These are phyloP conservation scores for Archips xylosteana DNA, from an alignment of 2,888 invertebrate species.

Conservation along the genomic window DNA sequence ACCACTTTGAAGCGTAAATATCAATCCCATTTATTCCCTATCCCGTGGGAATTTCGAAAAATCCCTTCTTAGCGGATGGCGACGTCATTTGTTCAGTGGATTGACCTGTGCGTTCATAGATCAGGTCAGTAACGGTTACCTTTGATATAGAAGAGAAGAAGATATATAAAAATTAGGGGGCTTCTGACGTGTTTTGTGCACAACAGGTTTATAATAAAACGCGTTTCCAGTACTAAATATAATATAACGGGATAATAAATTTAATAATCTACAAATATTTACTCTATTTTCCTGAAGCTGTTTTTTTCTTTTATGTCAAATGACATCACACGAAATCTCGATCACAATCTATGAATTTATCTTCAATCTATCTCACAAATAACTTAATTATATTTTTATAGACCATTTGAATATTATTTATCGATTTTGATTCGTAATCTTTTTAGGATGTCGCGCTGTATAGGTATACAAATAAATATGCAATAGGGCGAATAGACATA, in stretches of 20 bases:
- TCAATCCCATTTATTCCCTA: no score
- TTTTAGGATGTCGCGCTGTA: conserved; percentile 1
- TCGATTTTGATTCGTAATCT: conserved; percentile 6
- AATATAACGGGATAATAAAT: not conserved
- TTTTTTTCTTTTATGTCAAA: not conserved
- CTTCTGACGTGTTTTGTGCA: no score
- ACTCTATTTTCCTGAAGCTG: not conserved
- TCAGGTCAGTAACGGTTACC: no score
- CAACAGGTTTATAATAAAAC: no score
- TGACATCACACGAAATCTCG: not conserved
- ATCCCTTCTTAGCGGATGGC: no score
- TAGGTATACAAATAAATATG: not conserved
- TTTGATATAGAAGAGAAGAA: no score
- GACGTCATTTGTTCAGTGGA: no score
- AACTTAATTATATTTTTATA: conserved; percentile 9
- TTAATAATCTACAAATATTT: not conserved
- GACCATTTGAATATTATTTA: conserved; percentile 13
- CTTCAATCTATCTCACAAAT: not conserved
- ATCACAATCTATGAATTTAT: not conserved
- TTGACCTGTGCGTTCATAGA: no score
- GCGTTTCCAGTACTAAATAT: not conserved
- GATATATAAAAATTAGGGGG: no score
- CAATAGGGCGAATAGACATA: not conserved
- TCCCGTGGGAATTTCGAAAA: no score
- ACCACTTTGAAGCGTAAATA: no score